Evolutionary conservation across 2,113 vertebrate species (phyloP).

Genomic region (Platysternon megacephalum): DNA sequence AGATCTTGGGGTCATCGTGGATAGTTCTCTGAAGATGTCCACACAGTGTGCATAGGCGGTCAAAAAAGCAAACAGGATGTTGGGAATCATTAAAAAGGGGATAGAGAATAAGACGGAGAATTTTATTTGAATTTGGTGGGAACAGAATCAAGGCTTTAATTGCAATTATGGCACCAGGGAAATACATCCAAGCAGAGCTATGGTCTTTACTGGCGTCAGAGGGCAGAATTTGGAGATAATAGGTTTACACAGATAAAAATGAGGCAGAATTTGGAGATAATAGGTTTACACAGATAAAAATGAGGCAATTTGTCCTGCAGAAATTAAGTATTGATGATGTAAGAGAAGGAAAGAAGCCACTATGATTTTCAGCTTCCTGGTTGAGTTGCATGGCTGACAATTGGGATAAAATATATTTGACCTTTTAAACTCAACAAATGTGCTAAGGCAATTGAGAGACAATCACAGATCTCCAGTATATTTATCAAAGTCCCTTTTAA

Average conservation of each 20-base stretch:
- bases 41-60: too few species aligned
- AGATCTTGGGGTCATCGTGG: too few species aligned
- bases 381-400: background rate
- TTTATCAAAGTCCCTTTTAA: background rate
- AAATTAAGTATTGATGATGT: background rate
- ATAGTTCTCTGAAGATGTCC: too few species aligned
- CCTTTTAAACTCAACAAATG: background rate
- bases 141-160: rapidly evolving
- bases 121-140: background rate
- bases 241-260: background rate
- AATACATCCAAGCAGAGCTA: background rate
- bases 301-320: background rate
- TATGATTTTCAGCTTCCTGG: background rate
- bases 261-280: background rate
- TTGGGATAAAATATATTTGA: background rate
- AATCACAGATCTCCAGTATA: background rate
- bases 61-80: too few species aligned
- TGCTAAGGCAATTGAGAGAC: background rate
- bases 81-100: too few species aligned
- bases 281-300: background rate
- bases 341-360: background rate
- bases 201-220: background rate
- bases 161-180: constrained; percentile 16
- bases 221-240: background rate
- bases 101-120: too few species aligned